Conservation (phyloP, 2,113 vertebrate species). For the Malurus cyaneus region DNA sequence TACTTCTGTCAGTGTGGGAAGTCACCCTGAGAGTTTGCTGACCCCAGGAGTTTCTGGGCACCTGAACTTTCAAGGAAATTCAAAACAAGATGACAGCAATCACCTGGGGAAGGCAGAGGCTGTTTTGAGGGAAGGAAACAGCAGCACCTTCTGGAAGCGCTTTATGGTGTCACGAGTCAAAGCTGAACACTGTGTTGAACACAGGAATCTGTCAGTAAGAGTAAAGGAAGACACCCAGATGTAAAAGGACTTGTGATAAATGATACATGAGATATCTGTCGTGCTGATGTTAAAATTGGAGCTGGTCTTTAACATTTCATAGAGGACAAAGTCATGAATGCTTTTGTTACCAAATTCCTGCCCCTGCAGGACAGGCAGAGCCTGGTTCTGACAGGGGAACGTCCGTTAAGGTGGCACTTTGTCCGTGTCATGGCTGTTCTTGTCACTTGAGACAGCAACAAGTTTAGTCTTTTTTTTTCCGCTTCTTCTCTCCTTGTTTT, state of each 20-base stretch:
- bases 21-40: not conserved
- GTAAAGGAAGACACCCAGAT: not conserved
- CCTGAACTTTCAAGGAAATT: not conserved
- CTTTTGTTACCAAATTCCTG: not conserved
- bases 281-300: not conserved
- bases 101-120: not conserved
- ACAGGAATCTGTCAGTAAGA: not conserved
- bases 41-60: not conserved
- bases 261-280: not conserved
- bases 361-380: fast-evolving
- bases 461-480: not conserved
- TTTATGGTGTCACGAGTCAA: not conserved
- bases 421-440: not conserved
- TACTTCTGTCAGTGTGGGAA: not conserved
- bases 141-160: not conserved
- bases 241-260: not conserved
- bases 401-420: not conserved
- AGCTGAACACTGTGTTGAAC: not conserved
- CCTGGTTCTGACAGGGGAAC: not conserved
- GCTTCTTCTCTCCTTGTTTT: not conserved
- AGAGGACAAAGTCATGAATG: not conserved
- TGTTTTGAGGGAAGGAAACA: not conserved
- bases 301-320: not conserved
- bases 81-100: not conserved
- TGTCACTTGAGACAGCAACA: not conserved